Evolutionary conservation across 2,113 vertebrate species (phyloP).

Genomic region (Dolichallabes microphthalmus): DNA sequence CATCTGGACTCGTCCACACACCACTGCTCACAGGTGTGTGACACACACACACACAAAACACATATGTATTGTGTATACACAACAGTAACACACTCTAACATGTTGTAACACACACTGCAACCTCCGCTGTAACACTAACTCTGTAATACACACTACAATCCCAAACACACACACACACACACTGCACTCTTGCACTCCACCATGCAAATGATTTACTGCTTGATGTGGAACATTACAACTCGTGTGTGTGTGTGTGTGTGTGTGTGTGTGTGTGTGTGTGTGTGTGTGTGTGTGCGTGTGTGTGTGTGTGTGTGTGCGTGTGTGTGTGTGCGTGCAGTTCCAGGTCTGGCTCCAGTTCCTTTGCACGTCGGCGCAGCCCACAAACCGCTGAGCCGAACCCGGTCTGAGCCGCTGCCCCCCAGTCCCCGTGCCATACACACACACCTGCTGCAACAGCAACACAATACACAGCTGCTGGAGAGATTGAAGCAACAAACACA

Average conservation of each 20-base stretch:
- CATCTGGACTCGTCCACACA: slow-evolving; percentile 77
- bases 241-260: not conserved
- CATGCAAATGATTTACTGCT: not conserved
- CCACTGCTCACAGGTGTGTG: slow-evolving; percentile 78
- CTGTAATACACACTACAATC: not conserved
- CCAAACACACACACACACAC: no score
- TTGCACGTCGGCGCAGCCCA: slow-evolving; percentile 84
- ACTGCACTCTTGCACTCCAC: not conserved
- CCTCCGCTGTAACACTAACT: not conserved
- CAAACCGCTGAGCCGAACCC: slow-evolving; percentile 84
- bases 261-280: slow-evolving; percentile 16
- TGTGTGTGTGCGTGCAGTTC: slow-evolving; percentile 65
- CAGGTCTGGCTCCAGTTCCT: slow-evolving; percentile 78
- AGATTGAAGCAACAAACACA: slow-evolving; percentile 77
- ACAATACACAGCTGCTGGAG: slow-evolving; percentile 76
- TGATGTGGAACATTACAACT: not conserved
- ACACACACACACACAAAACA: not conserved
- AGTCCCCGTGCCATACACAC: slow-evolving; percentile 74
- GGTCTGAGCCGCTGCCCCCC: slow-evolving; percentile 89
- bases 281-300: no score
- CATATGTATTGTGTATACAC: not conserved
- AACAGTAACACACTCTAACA: not conserved
- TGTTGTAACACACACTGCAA: not conserved
- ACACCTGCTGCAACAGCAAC: slow-evolving; percentile 76
- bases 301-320: slow-evolving; percentile 12